Conservation (phyloP, 23 tunicate genomes). For the Diplosoma virens region DNA sequence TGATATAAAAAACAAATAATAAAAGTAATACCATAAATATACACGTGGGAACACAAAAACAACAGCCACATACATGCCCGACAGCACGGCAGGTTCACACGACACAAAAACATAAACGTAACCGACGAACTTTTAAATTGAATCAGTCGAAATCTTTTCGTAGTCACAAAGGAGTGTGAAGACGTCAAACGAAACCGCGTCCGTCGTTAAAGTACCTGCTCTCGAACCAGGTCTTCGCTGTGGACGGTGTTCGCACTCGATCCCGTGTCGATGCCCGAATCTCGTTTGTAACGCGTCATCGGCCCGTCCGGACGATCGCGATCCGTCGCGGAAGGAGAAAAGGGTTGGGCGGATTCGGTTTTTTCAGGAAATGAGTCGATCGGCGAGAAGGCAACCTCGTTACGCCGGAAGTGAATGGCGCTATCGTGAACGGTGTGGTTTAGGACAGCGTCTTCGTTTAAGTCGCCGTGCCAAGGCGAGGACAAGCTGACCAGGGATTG, state of each 20-base stretch:
- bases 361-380: not conserved
- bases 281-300: conserved; percentile 4
- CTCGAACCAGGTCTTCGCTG: conserved; percentile 22
- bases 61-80: too few relatives aligned
- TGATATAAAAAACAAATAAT: not conserved
- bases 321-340: not conserved
- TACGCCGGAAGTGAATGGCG: too few relatives aligned
- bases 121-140: too few relatives aligned
- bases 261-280: conserved; percentile 53
- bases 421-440: too few relatives aligned
- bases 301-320: not conserved
- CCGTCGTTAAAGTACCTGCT: conserved; percentile 12
- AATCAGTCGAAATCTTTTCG: too few relatives aligned
- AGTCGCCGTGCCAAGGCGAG: conserved; percentile 7
- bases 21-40: not conserved
- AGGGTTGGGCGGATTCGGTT: not conserved
- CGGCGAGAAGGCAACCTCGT: too few relatives aligned
- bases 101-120: too few relatives aligned
- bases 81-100: too few relatives aligned
- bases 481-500: not conserved
- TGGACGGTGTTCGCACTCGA: conserved; percentile 36
- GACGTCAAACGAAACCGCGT: too few relatives aligned
- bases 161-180: too few relatives aligned
- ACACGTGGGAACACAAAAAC: too few relatives aligned
- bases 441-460: not conserved